Percentiles rank a stretch among this genome's conserved stretches.
phyloP scores from a whole-genome alignment of 2,888 invertebrate genomes.

The Drosophila vallismaia region DNA sequence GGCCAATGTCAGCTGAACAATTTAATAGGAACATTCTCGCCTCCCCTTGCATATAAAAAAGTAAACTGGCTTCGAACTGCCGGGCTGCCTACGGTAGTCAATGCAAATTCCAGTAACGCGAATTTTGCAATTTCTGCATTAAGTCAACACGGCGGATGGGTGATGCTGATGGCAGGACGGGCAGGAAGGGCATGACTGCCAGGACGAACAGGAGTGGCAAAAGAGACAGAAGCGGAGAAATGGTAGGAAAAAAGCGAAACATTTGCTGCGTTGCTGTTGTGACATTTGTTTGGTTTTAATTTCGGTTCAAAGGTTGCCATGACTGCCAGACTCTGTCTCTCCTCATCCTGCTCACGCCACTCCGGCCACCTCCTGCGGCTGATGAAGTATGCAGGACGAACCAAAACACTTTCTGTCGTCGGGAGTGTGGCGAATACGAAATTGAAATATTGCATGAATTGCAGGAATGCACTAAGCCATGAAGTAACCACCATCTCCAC shows the following conservation, averaged over 20 bases:
- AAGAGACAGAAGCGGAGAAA: background rate
- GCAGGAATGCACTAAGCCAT: slow-evolving; percentile 59
- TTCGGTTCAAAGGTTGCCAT: slow-evolving; percentile 63
- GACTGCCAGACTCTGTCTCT: slow-evolving; percentile 42
- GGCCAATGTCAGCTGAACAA: slow-evolving; percentile 38
- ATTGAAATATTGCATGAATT: slow-evolving; percentile 72
- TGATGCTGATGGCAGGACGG: background rate
- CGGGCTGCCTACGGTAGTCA: slow-evolving; percentile 19
- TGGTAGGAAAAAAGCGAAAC: slow-evolving; percentile 11
- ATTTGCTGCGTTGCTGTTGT: slow-evolving; percentile 48
- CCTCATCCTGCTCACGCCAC: slow-evolving; percentile 15
- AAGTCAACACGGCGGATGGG: slow-evolving; percentile 58
- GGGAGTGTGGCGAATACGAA: slow-evolving; percentile 48
- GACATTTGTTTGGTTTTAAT: slow-evolving; percentile 78
- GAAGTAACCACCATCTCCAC: slow-evolving; percentile 4
- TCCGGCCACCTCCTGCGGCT: background rate
- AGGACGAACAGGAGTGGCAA: background rate
- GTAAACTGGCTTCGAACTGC: slow-evolving; percentile 34
- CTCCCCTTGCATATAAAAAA: slow-evolving; percentile 15
- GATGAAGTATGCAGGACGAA: slow-evolving; percentile 26
- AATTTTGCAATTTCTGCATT: slow-evolving; percentile 66
- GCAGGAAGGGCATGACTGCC: background rate
- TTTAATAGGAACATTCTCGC: slow-evolving; percentile 24
- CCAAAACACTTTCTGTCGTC: slow-evolving; percentile 38
- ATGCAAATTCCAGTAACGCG: slow-evolving; percentile 33